Conservation (phyloP, 2,797 vertebrate genomes). For the Diceros bicornis region DNA sequence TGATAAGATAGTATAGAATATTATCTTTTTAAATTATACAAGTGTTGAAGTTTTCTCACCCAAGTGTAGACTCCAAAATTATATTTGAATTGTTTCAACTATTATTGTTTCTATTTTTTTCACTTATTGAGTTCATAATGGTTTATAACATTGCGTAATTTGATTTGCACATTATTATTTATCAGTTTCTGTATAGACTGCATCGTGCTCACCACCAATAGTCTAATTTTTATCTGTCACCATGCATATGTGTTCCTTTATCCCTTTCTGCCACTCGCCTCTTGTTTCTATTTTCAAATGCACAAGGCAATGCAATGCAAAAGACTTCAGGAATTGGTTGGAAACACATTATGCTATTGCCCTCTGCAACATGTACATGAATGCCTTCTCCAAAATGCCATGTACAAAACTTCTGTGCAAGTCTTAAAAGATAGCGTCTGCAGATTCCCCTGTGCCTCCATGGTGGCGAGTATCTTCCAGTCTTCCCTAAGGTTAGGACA, state of each 20-base stretch:
- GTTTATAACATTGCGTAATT: no score
- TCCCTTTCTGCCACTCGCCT: no score
- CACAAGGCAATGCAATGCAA: background rate
- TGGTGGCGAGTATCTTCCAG: rapidly evolving
- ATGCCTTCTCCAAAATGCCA: background rate
- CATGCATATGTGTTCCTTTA: no score
- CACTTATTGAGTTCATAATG: no score
- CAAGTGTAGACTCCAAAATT: background rate
- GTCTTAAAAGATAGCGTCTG: background rate
- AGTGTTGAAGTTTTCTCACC: background rate
- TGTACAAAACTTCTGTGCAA: background rate
- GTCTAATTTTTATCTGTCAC: no score
- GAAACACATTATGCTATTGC: rapidly evolving
- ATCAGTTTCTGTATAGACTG: no score
- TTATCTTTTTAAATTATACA: background rate
- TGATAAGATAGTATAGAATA: background rate
- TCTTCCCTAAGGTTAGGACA: background rate
- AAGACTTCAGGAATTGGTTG: background rate
- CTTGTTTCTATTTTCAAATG: background rate
- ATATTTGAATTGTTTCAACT: background rate
- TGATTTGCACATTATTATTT: no score
- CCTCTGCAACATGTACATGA: rapidly evolving
- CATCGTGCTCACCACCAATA: no score
- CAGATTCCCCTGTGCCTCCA: background rate
- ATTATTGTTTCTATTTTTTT: background rate